Evolutionary conservation across 2,888 invertebrate species (phyloP), one percentile per base, ranked within the genome.

Genomic region (Platycheirus albimanus): DNA sequence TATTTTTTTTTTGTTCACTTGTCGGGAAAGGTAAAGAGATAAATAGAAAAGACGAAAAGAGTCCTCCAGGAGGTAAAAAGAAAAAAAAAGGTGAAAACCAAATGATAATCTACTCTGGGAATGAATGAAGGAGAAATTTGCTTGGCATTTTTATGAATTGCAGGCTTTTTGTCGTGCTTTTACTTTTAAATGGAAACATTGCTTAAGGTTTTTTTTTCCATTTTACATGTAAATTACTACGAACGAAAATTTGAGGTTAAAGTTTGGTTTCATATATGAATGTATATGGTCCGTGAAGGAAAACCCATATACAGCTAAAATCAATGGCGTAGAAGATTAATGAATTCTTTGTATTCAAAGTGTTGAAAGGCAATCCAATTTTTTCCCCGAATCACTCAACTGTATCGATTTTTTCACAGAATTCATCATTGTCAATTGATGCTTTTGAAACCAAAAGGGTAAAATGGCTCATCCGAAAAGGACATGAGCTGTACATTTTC

Each of bases 101-200:
- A 67, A 74, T 79, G 79, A 67, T 79, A 79, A 79, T 79, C 79
- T 41, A 67, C 74, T 63, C 72, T 61, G 19, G 47, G 10, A 67
- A 67, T 66, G 58, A 54, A 67, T 49, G 47, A 47, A 61, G 52
- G 15, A 49, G 38, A 63, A 70, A 63, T 77, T 47, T 52, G 38
- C 28, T 52, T 61, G 43, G 56, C 43, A 74, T 74, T 67, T 74
- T 28, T 74, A 63, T 75, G 54, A 71, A 74, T 67, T 61, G 67
- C n/a, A 56, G 13, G 19, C 52, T 61, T 20, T 38, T 49, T 20
- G 13, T 47, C 63, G 15, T 56, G 30, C 24, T 49, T 61, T 38
- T 54, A 6, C 33, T 49, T 43, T 63, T 15, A 38, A 76, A 63
- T 54, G 15, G 52, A 56, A 56, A 51, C 63, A 61, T 51, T 66